Conservation (phyloP, 2,113 vertebrate species). For the Bufo gargarizans region DNA sequence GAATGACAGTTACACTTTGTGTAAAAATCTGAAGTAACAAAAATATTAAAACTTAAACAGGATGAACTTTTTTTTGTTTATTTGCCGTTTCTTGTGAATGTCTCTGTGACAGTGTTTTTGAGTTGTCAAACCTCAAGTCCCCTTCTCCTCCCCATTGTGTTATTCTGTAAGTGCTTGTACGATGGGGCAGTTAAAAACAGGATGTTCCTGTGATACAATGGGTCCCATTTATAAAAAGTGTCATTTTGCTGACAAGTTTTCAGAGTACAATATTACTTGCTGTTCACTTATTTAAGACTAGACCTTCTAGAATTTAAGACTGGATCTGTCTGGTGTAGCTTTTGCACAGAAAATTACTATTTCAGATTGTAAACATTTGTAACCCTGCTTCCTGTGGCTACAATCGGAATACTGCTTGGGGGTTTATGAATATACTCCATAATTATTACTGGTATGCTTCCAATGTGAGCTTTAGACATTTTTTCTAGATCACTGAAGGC, state of each 20-base stretch:
- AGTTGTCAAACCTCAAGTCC: background rate
- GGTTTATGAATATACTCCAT: background rate
- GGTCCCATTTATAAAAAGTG: conserved; percentile 15
- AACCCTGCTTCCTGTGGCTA: background rate
- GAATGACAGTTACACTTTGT: no score
- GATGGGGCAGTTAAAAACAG: background rate
- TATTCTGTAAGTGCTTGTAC: conserved; percentile 11
- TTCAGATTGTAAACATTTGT: background rate
- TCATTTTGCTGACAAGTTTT: background rate
- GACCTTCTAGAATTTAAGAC: background rate
- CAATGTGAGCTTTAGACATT: background rate
- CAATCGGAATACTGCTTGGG: background rate
- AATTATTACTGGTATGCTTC: background rate
- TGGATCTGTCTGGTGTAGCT: background rate
- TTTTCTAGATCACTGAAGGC: background rate
- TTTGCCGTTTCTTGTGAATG: background rate
- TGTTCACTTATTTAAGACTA: background rate
- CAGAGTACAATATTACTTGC: background rate
- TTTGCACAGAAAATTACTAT: background rate
- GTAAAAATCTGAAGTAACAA: no score
- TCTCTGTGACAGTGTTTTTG: background rate
- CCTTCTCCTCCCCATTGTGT: background rate
- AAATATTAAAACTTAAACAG: no score
- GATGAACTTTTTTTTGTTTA: background rate
- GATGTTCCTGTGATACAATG: conserved; percentile 8